Base-by-base conservation (phyloP, 1,140 invertebrate genomes). In the Anoplophora glabripennis region DNA sequence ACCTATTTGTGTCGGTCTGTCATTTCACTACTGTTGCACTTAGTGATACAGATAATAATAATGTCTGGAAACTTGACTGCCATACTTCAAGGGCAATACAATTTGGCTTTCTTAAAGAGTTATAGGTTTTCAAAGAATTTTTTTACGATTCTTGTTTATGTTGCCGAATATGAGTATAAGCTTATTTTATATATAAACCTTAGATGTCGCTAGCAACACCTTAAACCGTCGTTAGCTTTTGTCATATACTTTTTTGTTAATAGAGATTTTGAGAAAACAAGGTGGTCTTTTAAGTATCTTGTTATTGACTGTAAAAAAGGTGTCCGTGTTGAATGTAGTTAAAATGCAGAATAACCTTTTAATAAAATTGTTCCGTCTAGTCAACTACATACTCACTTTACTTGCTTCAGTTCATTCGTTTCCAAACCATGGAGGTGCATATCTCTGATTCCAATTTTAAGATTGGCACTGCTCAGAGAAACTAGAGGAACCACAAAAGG, bases 401-500 rank as follows among this genome's bases (percentile, higher is more conserved):
- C 46, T 51, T 66, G 53, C 28, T 60, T 41, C 4, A 73, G 17
- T 10, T 58, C 44, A 5, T 49, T 60, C 11, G 49, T 63, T 0
- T 68, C 64, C 1, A 73, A 44, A 14, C 72, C 72, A 14, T 35
- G 40, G n/a, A 69, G 42, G 21, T 55, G 36, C 1, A 63, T 21
- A 57, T 71, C 55, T 1, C 15, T 61, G 5, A 72, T 12, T 7
- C 49, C 57, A 33, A 72, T 55, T 60, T 65, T 59, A 10, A 73
- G 54, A 28, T 55, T 34, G 8, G 61, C 61, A 14, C 65, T 46
- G 45, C 64, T 49, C 11, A 70, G 42, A n/a, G 54, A 35, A 8
- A 73, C 55, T 62, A 66, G 40, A 4, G 63, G 69, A 2, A 73
- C 44, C 15, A 58, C 42, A 1, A 73, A 38, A 15, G 72, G 72